Evolutionary conservation across 2,797 vertebrate genomes (phyloP), one percentile per base, ranked within the genome.

Genomic region (Pachyuromys duprasi): DNA sequence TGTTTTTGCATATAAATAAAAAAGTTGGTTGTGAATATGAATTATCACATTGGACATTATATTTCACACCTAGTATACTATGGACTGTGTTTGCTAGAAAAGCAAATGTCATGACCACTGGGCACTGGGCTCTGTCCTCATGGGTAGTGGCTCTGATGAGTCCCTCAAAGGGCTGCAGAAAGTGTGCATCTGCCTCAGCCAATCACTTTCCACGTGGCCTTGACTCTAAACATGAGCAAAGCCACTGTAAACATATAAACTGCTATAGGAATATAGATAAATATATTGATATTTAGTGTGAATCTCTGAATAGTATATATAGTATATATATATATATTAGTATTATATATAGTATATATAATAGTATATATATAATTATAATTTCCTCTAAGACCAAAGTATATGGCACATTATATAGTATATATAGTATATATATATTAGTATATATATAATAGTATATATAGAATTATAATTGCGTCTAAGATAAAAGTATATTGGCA

Each of bases 401-500:
- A n/a, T n/a, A n/a, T n/a, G n/a, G n/a, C n/a, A n/a, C n/a, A n/a
- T n/a, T n/a, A n/a, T n/a, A n/a, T n/a, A n/a, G n/a, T n/a, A n/a
- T n/a, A n/a, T n/a, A n/a, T n/a, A n/a, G n/a, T n/a, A n/a, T n/a
- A n/a, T n/a, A n/a, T n/a, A n/a, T n/a, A n/a, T n/a, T n/a, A n/a
- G n/a, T n/a, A n/a, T n/a, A n/a, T n/a, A n/a, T n/a, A n/a, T n/a
- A n/a, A n/a, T n/a, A n/a, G n/a, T n/a, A n/a, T n/a, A n/a, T n/a
- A n/a, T 1, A 76, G 76, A 42, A 36, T 49, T 49, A 49, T 11
- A 49, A 49, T 49, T 49, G 49, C 49, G 8, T 87, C 89, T 6
- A 91, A 65, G 63, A 87, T 45, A 15, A 60, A 95, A 75, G 11
- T 93, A 84, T 33, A 13, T 63, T 88, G 4, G 8, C 49, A 57